phyloP scores from a whole-genome alignment of 2,797 vertebrate genomes.

The Rhyacichthys aspro region DNA sequence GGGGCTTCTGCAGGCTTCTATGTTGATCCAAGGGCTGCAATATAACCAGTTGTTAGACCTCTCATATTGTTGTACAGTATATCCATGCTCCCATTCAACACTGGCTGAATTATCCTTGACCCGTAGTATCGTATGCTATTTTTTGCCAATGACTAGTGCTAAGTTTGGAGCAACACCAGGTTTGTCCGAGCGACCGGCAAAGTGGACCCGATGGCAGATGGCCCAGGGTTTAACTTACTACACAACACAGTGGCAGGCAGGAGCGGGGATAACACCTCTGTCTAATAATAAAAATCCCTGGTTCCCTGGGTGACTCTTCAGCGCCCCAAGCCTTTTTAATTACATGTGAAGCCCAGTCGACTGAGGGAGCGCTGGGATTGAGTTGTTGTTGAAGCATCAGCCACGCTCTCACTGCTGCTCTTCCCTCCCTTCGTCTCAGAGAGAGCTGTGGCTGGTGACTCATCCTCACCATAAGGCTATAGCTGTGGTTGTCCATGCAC shows the following conservation, averaged over 20 bases:
- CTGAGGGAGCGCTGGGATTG: conserved; percentile 25
- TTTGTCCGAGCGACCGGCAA: conserved; percentile 33
- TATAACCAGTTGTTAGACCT: not conserved
- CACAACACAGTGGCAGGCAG: conserved; percentile 46
- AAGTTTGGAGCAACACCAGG: conserved; percentile 47
- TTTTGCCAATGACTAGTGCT: conserved; percentile 24
- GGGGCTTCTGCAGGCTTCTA: conserved; percentile 19
- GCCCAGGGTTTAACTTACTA: conserved; percentile 52
- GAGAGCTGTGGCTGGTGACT: conserved; percentile 50
- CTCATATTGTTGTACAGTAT: not conserved
- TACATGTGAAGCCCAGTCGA: conserved; percentile 57
- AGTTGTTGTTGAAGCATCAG: conserved; percentile 53
- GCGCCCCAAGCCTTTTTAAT: conserved; percentile 64
- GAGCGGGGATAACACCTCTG: conserved; percentile 57
- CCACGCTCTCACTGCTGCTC: conserved; percentile 7
- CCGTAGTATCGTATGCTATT: conserved; percentile 5
- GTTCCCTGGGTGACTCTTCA: conserved; percentile 53
- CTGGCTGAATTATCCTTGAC: conserved; percentile 10
- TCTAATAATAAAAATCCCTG: conserved; percentile 52
- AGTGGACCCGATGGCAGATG: conserved; percentile 60
- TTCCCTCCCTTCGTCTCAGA: not conserved
- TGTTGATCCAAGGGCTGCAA: conserved; percentile 36
- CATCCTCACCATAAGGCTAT: conserved; percentile 51
- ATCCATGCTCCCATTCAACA: too few species aligned
- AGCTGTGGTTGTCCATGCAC: conserved; percentile 25